Evolutionary conservation across 2,113 vertebrate species (phyloP).

Genomic region (Lota lota): DNA sequence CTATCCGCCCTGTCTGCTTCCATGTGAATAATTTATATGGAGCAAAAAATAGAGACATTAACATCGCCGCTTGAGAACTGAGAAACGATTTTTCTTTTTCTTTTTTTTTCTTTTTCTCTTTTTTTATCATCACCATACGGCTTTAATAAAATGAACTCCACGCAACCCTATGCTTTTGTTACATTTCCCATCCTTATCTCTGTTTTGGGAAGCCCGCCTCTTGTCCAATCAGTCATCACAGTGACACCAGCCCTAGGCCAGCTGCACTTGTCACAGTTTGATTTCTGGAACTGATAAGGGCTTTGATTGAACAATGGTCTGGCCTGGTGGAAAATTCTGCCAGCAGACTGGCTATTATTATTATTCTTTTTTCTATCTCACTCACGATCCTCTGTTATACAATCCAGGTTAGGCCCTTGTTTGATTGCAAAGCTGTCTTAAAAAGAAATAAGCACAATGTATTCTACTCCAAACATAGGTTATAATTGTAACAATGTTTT

Average conservation of each 20-base stretch:
- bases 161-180: constrained; percentile 37
- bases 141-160: constrained; percentile 50
- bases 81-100: constrained; percentile 25
- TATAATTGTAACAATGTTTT: too few species aligned
- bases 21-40: constrained; percentile 63
- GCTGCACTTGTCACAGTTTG: constrained; percentile 53
- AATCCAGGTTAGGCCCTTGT: too few species aligned
- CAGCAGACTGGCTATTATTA: constrained; percentile 28
- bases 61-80: constrained; percentile 44
- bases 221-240: constrained; percentile 44
- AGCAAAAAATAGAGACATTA: constrained; percentile 47
- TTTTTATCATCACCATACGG: constrained; percentile 18
- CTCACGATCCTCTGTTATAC: constrained; percentile 18
- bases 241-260: constrained; percentile 31
- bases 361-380: constrained; percentile 11
- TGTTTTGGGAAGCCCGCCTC: constrained; percentile 32
- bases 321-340: constrained; percentile 25
- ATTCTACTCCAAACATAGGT: too few species aligned
- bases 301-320: constrained; percentile 57
- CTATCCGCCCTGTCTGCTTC: constrained; percentile 36
- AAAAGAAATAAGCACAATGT: too few species aligned
- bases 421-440: too few species aligned
- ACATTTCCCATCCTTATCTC: constrained; percentile 38
- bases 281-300: constrained; percentile 57
- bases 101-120: constrained; percentile 2